These are phyloP conservation scores for Galemys pyrenaicus DNA, from an alignment of 2,113 vertebrate species.

Conservation along the genomic window DNA sequence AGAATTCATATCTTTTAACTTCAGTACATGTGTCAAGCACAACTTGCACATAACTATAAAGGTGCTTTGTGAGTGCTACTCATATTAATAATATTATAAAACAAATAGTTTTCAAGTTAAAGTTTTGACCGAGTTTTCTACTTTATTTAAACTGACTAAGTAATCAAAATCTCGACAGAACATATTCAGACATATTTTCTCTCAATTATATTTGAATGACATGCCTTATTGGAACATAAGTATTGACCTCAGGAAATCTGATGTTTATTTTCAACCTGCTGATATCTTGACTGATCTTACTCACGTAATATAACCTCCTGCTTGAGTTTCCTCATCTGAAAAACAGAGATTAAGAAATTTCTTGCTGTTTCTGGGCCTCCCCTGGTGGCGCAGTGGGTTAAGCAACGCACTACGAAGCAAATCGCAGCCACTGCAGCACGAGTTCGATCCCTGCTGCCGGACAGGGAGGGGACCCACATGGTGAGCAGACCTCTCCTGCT, in stretches of 20 bases:
- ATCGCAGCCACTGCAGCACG: too few species aligned
- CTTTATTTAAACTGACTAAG: not conserved
- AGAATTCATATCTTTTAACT: not conserved
- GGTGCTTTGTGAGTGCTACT: not conserved
- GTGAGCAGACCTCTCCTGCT: too few species aligned
- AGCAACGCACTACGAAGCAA: too few species aligned
- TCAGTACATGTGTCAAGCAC: not conserved
- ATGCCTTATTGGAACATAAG: constrained; percentile 2
- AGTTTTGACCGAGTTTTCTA: not conserved
- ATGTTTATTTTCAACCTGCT: constrained; percentile 36
- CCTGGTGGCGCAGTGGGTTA: too few species aligned
- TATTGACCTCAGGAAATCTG: constrained; percentile 31
- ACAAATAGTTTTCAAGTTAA: not conserved
- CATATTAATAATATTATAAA: not conserved
- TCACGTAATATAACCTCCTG: not conserved
- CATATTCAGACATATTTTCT: constrained; percentile 11
- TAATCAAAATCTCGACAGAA: constrained; percentile 6
- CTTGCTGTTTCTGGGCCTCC: constrained; percentile 47
- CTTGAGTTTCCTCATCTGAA: constrained; percentile 58
- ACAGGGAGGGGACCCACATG: too few species aligned
- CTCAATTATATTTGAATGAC: constrained; percentile 48
- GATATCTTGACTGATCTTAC: constrained; percentile 53
- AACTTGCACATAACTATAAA: not conserved
- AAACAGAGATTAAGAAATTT: constrained; percentile 13
- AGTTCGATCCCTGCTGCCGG: too few species aligned